A percentile compares a stretch with the other conserved stretches of the same genome.
Evolutionary conservation across 2,888 invertebrate species (phyloP).

Genomic region (Macaria notata): DNA sequence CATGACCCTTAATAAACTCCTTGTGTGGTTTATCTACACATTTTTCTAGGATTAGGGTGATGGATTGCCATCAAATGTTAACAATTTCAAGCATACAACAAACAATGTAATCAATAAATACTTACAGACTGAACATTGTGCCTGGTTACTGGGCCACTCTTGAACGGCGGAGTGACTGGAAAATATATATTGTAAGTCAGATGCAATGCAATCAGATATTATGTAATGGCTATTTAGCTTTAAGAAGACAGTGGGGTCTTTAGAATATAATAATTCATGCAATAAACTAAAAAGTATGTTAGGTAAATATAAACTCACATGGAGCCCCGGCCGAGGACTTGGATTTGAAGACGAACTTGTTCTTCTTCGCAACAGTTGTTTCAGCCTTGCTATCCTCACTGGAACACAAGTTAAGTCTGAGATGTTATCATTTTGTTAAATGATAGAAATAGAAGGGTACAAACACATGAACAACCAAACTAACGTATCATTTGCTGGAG

Average conservation of each 20-base stretch:
- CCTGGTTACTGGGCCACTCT: conserved; percentile 32
- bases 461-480: conserved; percentile 11
- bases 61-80: too few species aligned
- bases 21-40: too few species aligned
- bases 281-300: not conserved
- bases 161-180: conserved; percentile 62
- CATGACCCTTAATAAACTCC: too few species aligned
- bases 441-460: not conserved
- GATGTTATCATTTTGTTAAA: not conserved
- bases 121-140: conserved; percentile 9
- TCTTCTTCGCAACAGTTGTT: conserved; percentile 50
- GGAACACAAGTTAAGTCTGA: not conserved
- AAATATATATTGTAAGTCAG: conserved; percentile 5
- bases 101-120: not conserved
- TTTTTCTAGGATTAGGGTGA: too few species aligned
- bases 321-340: conserved; percentile 41
- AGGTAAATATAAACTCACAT: conserved; percentile 47
- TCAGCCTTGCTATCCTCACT: conserved; percentile 43
- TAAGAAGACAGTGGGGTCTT: too few species aligned
- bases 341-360: conserved; percentile 64
- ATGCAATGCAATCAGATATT: too few species aligned
- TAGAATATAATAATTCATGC: too few species aligned
- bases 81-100: too few species aligned
- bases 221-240: too few species aligned
- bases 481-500: conserved; percentile 40